phyloP scores from a whole-genome alignment of 2,888 invertebrate genomes.

The Acrobasis repandana region DNA sequence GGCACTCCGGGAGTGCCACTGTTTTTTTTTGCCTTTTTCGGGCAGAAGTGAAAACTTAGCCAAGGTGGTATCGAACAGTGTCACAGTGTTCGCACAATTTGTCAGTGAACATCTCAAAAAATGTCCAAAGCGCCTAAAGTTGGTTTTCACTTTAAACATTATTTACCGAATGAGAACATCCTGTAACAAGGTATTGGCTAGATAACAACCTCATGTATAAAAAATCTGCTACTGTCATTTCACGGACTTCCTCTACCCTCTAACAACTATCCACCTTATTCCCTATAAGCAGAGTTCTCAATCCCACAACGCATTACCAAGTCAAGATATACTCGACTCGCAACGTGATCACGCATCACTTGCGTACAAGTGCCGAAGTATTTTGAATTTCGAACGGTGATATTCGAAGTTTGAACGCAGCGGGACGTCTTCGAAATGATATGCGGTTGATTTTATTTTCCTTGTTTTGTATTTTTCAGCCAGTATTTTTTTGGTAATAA shows the following conservation, averaged over 20 bases:
- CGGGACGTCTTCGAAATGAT: conserved; percentile 19
- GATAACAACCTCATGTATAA: conserved; percentile 70
- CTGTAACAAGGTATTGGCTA: conserved; percentile 29
- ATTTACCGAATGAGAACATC: conserved; percentile 5
- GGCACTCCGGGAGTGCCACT: too few species aligned
- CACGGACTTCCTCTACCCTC: conserved; percentile 48
- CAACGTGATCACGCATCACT: conserved; percentile 79
- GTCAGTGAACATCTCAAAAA: too few species aligned
- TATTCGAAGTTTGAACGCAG: conserved; percentile 40
- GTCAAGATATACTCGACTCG: conserved; percentile 60
- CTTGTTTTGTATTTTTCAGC: conserved; percentile 12
- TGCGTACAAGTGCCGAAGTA: conserved; percentile 54
- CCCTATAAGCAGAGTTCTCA: conserved; percentile 31
- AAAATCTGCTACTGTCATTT: conserved; percentile 78
- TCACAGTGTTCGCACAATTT: too few species aligned
- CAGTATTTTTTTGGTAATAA: conserved; percentile 1
- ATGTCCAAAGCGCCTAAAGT: too few species aligned
- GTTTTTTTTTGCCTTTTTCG: too few species aligned
- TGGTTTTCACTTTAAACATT: too few species aligned
- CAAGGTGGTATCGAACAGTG: too few species aligned
- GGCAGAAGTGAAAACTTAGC: too few species aligned
- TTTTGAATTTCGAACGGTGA: conserved; percentile 47
- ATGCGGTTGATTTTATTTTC: conserved; percentile 12
- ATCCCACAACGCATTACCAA: conserved; percentile 41
- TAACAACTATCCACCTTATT: conserved; percentile 26